A percentile compares a stretch with the other conserved stretches of the same genome.
Conservation (phyloP, 2,888 invertebrate species). For the Artemia sp. region DNA sequence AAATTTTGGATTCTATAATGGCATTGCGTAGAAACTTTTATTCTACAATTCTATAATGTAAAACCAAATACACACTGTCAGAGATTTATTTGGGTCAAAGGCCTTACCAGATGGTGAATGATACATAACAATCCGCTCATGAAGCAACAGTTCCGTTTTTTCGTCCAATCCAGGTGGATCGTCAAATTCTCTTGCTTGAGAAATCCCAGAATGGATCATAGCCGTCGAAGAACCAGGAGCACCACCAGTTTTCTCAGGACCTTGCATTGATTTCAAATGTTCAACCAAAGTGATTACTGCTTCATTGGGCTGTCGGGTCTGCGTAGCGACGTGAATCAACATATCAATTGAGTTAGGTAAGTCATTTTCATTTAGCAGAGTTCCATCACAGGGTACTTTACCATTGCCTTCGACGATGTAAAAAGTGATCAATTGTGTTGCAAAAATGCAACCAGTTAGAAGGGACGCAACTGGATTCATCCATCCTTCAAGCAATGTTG, state of each 20-base stretch:
- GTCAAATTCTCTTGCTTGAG: slow-evolving; percentile 70
- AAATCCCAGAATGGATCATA: slow-evolving; percentile 81
- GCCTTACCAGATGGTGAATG: slow-evolving; percentile 43
- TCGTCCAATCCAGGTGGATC: slow-evolving; percentile 87
- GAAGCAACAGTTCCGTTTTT: slow-evolving; percentile 77
- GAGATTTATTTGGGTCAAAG: background rate
- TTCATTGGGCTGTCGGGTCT: slow-evolving; percentile 30
- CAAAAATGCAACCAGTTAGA: slow-evolving; percentile 62
- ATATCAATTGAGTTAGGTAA: slow-evolving; percentile 71
- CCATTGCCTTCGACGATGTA: slow-evolving; percentile 57
- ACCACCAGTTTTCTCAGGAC: slow-evolving; percentile 56
- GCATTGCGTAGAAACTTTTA: too few relatives aligned
- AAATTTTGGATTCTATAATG: too few relatives aligned
- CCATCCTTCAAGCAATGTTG: slow-evolving; percentile 58
- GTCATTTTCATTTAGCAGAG: slow-evolving; percentile 59
- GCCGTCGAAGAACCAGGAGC: slow-evolving; percentile 66
- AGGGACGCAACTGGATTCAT: slow-evolving; percentile 37
- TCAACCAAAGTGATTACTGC: slow-evolving; percentile 59
- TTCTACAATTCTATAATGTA: too few relatives aligned
- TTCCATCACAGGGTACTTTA: slow-evolving; percentile 40
- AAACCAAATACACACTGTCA: background rate
- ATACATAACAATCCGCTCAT: slow-evolving; percentile 89
- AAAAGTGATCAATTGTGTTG: slow-evolving; percentile 74
- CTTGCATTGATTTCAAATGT: slow-evolving; percentile 53
- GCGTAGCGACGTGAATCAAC: slow-evolving; percentile 54